phyloP scores from a whole-genome alignment of 2,888 invertebrate species.

The Hyppa rectilinea region DNA sequence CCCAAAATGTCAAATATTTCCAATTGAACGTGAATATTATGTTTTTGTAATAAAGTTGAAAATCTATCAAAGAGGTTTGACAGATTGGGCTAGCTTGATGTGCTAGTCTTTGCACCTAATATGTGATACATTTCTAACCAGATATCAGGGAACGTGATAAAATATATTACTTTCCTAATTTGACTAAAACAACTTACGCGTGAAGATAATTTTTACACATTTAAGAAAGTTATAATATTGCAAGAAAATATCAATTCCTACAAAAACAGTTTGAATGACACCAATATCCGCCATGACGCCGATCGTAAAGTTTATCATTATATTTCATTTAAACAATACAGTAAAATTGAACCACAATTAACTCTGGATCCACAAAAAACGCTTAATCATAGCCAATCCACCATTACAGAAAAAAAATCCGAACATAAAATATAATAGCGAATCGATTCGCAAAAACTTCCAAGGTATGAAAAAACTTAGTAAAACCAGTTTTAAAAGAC shows the following conservation, averaged over 20 bases:
- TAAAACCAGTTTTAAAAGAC: conserved; percentile 63
- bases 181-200: not conserved
- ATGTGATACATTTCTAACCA: conserved; percentile 10
- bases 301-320: conserved; percentile 6
- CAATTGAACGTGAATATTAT: too few relatives aligned
- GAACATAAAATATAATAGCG: conserved; percentile 53
- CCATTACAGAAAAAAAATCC: conserved; percentile 50
- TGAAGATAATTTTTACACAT: not conserved
- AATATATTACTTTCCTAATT: conserved; percentile 18
- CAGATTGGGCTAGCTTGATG: too few relatives aligned
- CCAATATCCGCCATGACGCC: conserved; percentile 31
- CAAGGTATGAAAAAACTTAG: conserved; percentile 66
- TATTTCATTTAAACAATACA: conserved; percentile 33
- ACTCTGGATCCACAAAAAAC: conserved; percentile 29
- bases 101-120: too few relatives aligned
- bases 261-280: not conserved
- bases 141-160: conserved; percentile 4
- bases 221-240: too few relatives aligned
- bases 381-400: conserved; percentile 44
- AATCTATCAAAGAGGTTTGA: too few relatives aligned
- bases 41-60: too few relatives aligned
- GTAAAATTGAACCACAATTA: conserved; percentile 38
- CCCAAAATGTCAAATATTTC: too few relatives aligned
- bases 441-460: conserved; percentile 64
- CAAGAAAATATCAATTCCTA: not conserved